phyloP scores from a whole-genome alignment of 2,888 invertebrate genomes.

The Brachypalpus laphriformis region DNA sequence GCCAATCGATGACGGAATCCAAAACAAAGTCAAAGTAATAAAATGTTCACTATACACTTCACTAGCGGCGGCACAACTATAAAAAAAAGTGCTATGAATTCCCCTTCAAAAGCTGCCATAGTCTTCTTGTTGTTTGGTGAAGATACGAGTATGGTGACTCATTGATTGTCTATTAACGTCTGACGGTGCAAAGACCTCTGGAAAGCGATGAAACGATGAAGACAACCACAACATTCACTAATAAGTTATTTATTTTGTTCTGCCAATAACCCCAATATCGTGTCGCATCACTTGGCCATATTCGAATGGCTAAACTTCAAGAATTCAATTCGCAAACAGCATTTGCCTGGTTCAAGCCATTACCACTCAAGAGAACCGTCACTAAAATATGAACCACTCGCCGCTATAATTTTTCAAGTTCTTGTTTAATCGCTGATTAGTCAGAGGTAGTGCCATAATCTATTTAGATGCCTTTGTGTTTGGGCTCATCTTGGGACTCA shows the following conservation, averaged over 20 bases:
- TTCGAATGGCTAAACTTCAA: neutral
- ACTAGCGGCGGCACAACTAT: neutral
- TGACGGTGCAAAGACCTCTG: constrained; percentile 42
- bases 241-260: constrained; percentile 37
- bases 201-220: constrained; percentile 18
- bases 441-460: constrained; percentile 13
- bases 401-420: neutral
- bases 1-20: constrained; percentile 40
- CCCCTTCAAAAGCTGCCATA: neutral
- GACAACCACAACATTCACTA: constrained; percentile 26
- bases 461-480: neutral
- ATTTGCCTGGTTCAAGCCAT: constrained; percentile 1
- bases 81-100: constrained; percentile 3
- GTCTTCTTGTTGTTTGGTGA: neutral
- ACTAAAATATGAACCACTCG: constrained; percentile 20
- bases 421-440: constrained; percentile 33
- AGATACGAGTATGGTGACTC: constrained; percentile 37
- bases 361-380: constrained; percentile 3
- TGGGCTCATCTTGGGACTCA: neutral
- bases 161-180: constrained; percentile 31
- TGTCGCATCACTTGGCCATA: constrained; percentile 28
- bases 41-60: neutral
- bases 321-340: neutral
- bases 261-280: constrained; percentile 23
- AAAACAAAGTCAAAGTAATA: constrained; percentile 37